Evolutionary conservation across 2,888 invertebrate species (phyloP).

Genomic region (Lasioglossum pauxillum): DNA sequence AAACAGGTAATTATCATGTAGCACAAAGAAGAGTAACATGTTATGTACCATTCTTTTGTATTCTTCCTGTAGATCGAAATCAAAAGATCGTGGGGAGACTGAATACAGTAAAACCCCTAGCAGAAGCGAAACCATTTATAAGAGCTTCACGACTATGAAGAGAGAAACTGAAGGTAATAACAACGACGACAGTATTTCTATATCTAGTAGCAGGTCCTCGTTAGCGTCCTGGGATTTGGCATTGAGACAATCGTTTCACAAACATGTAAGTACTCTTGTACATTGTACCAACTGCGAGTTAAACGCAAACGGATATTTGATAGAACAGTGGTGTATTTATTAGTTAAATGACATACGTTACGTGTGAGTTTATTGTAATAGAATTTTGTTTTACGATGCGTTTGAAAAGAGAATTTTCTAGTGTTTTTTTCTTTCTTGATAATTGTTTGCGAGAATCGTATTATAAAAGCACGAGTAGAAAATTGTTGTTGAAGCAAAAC

Average conservation of each 20-base stretch:
- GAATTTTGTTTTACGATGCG: constrained; percentile 23
- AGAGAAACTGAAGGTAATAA: constrained; percentile 82
- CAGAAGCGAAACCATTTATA: constrained; percentile 83
- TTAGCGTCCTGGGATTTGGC: constrained; percentile 87
- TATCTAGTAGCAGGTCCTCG: constrained; percentile 87
- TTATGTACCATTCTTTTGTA: not conserved
- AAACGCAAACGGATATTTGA: not conserved
- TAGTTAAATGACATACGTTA: constrained; percentile 15
- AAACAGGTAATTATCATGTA: constrained; percentile 85
- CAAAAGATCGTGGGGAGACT: constrained; percentile 85
- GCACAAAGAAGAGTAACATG: constrained; percentile 86
- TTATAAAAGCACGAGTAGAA: constrained; percentile 13
- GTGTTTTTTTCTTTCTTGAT: constrained; percentile 25
- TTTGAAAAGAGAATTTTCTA: constrained; percentile 33
- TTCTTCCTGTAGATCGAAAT: constrained; percentile 78
- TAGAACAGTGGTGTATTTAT: constrained; percentile 5
- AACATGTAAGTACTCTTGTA: constrained; percentile 82
- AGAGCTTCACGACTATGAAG: constrained; percentile 83
- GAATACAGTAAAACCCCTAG: constrained; percentile 84
- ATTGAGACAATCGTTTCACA: constrained; percentile 84
- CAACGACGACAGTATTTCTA: constrained; percentile 85
- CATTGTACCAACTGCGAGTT: not conserved
- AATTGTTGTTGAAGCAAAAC: constrained; percentile 6
- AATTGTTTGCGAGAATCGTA: constrained; percentile 6
- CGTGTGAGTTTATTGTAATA: constrained; percentile 8